phyloP scores from a whole-genome alignment of 1,140 invertebrate species.

The Drosophila bocki region DNA sequence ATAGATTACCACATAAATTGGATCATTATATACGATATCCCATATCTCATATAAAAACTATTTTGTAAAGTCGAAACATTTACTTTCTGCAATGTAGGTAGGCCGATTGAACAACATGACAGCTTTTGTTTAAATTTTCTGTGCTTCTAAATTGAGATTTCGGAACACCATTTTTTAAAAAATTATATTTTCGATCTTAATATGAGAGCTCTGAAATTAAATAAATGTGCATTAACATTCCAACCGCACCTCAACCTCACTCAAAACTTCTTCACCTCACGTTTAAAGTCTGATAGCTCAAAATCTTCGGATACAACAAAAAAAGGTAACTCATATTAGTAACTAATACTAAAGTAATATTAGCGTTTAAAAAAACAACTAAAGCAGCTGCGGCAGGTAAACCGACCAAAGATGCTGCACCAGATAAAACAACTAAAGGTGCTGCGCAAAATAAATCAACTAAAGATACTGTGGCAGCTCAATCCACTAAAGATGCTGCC shows the following conservation, averaged over 20 bases:
- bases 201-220: background rate
- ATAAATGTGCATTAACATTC: background rate
- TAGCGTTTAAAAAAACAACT: background rate
- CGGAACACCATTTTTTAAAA: background rate
- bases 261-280: background rate
- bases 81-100: background rate
- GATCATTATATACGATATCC: background rate
- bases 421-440: background rate
- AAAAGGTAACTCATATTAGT: background rate
- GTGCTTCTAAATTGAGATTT: slow-evolving; percentile 3
- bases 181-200: background rate
- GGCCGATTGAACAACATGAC: background rate
- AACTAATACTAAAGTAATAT: background rate
- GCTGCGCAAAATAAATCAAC: background rate
- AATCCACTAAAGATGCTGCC: background rate
- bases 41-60: background rate
- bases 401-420: background rate
- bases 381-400: background rate
- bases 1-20: background rate
- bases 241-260: background rate
- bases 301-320: background rate
- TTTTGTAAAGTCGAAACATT: background rate
- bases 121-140: background rate
- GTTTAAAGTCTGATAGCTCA: slow-evolving; percentile 1
- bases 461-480: background rate